Percentiles rank a stretch among this genome's conserved stretches.
Conservation (phyloP, 2,888 invertebrate species). For the Cerastis rubricosa region DNA sequence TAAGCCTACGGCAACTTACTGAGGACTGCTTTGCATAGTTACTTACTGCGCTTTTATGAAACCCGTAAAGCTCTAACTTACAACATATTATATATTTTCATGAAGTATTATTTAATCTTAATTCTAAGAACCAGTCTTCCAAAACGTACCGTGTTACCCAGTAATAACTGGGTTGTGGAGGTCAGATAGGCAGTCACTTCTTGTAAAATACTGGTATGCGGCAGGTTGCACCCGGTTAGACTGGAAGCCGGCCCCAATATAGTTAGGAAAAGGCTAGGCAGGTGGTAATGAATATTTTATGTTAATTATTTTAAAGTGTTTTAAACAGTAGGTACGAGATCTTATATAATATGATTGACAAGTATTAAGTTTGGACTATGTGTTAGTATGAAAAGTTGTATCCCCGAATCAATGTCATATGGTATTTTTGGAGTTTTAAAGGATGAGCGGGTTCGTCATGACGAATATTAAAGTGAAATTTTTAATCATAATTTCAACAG, state of each 20-base stretch:
- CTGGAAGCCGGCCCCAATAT: background rate
- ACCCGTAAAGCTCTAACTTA: background rate
- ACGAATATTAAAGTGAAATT: background rate
- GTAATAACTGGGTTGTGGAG: background rate
- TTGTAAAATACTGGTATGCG: no score
- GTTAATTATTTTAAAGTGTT: background rate
- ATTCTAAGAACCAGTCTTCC: background rate
- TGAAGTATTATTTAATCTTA: background rate
- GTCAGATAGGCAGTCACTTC: background rate
- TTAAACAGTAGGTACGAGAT: background rate
- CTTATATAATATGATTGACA: background rate
- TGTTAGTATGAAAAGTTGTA: background rate
- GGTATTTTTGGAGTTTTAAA: no score
- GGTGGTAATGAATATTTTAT: background rate
- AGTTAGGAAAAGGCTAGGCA: background rate
- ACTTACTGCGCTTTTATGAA: background rate
- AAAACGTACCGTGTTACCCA: background rate
- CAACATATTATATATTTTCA: background rate
- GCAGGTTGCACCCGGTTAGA: background rate
- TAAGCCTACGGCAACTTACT: background rate
- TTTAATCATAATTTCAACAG: background rate
- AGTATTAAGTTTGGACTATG: background rate
- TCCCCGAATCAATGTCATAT: background rate
- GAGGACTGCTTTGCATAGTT: background rate
- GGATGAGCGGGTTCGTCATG: background rate